Evolutionary conservation across 1,140 invertebrate genomes (phyloP), one percentile per base, ranked within the genome.

Genomic region (Panulirus ornatus): DNA sequence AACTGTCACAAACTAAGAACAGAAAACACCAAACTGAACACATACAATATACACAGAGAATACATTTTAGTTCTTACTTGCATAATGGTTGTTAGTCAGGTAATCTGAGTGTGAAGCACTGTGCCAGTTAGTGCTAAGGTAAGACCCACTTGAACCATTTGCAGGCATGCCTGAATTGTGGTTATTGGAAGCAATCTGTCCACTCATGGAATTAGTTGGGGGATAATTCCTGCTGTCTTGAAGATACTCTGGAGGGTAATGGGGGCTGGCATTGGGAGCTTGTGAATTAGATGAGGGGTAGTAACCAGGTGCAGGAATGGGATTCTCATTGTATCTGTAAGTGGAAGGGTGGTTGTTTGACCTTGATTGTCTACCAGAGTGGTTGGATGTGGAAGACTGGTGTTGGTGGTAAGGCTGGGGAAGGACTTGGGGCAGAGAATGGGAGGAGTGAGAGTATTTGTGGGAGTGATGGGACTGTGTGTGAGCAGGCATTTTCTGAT

Each of bases 21-120:
- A 30, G 30, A 27, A 66, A 66, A 66, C 9, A 66, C n/a, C n/a
- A n/a, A n/a, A n/a, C n/a, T n/a, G n/a, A n/a, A n/a, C n/a, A n/a
- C n/a, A n/a, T n/a, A n/a, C n/a, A n/a, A n/a, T n/a, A n/a, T n/a
- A n/a, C n/a, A 66, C 58, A 66, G 27, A 66, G 30, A 66, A 66
- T 66, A 66, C 27, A 30, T 8, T 34, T 66, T 66, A 30, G 47
- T 87, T 42, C 85, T 87, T 87, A 87, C 85, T 87, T 87, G 85
- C 85, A 87, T 87, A 87, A 51, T 87, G 76, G 85, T 75, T 87
- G 85, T 87, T 87, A 87, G 75, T 87, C 54, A 75, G 70, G 54
- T 79, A 87, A 87, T 87, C 40, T 58, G 81, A 38, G 16, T 83
- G 54, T 83, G 81, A 83, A 66, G 81, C 81, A 83, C 81, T 34